Percentiles rank a stretch among this genome's conserved stretches.
Conservation (phyloP, 2,888 invertebrate species). For the Acleris laterana region DNA sequence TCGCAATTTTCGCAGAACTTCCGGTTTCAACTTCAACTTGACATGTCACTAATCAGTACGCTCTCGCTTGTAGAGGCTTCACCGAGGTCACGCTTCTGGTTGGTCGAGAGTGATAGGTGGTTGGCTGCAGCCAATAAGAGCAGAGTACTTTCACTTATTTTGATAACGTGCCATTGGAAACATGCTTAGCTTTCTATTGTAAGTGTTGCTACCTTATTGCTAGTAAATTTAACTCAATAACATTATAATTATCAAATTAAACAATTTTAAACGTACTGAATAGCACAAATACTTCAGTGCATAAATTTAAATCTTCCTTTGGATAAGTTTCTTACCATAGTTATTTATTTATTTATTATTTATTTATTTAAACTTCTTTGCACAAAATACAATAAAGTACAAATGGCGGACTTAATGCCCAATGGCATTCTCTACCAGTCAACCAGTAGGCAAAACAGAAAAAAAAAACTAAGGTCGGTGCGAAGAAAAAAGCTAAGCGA, state of each 20-base stretch:
- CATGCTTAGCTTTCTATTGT: slow-evolving; percentile 24
- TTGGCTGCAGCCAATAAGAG: slow-evolving; percentile 50
- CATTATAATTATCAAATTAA: no score
- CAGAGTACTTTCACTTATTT: slow-evolving; percentile 63
- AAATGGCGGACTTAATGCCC: no score
- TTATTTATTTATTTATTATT: no score
- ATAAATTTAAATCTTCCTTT: not conserved
- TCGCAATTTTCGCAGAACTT: slow-evolving; percentile 45
- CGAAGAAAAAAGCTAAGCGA: no score
- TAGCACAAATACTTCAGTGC: no score
- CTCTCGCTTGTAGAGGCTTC: slow-evolving; percentile 38
- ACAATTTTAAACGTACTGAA: no score
- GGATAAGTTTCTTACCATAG: not conserved
- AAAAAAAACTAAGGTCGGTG: no score
- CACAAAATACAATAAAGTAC: no score
- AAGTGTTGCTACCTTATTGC: slow-evolving; percentile 23
- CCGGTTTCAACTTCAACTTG: slow-evolving; percentile 49
- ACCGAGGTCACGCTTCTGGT: slow-evolving; percentile 49
- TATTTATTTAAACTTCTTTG: no score
- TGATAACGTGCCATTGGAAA: slow-evolving; percentile 38
- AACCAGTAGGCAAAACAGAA: no score
- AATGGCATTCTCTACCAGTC: no score
- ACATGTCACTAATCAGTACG: slow-evolving; percentile 50
- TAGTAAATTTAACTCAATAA: not conserved
- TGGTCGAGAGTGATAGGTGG: slow-evolving; percentile 43